phyloP scores from a whole-genome alignment of 2,113 vertebrate species.

The Apus apus region DNA sequence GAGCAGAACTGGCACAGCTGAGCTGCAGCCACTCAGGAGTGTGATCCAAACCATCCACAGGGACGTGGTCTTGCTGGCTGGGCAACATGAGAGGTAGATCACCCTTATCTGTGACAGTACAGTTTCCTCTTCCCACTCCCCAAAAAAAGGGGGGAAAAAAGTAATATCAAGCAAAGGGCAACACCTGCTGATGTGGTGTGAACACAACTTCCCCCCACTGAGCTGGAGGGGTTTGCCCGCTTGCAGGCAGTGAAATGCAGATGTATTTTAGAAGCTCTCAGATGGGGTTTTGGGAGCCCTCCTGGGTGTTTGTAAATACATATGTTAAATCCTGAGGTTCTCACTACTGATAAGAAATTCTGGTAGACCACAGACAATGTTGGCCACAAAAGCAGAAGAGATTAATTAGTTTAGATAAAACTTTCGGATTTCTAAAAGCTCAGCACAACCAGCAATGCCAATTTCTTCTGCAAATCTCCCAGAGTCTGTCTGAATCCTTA shows the following conservation, averaged over 20 bases:
- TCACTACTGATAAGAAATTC: neutral
- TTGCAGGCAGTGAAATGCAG: neutral
- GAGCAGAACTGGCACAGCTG: neutral
- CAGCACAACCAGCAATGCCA: neutral
- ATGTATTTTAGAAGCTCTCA: neutral
- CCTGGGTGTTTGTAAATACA: neutral
- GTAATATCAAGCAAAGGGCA: neutral
- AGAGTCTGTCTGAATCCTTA: neutral
- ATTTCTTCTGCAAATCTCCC: neutral
- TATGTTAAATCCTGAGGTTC: neutral
- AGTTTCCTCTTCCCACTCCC: neutral
- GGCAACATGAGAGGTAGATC: neutral
- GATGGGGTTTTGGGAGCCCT: neutral
- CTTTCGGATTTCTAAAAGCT: neutral
- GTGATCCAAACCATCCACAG: rapidly evolving
- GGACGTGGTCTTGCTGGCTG: no score
- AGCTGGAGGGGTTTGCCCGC: neutral
- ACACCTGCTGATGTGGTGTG: neutral
- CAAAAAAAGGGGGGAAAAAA: no score
- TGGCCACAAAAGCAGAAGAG: neutral
- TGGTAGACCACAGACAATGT: neutral
- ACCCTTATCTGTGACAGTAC: rapidly evolving
- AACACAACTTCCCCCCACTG: neutral
- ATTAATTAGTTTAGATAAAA: neutral
- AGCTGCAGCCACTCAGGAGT: rapidly evolving